These are phyloP conservation scores for Taenaris catops DNA, from an alignment of 2,888 invertebrate genomes.

Conservation along the genomic window DNA sequence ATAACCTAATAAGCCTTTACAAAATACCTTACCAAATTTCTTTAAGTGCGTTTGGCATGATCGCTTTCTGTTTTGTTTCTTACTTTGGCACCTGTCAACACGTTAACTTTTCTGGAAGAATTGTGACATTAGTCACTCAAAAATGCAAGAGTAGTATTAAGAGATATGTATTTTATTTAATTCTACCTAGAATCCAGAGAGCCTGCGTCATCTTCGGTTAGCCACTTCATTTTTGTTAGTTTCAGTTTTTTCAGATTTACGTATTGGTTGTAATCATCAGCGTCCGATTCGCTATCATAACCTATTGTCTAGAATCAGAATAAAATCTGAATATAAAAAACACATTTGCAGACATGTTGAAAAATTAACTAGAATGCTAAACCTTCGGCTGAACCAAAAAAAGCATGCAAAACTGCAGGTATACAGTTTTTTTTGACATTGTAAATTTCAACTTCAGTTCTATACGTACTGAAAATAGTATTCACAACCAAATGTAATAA, in stretches of 20 bases:
- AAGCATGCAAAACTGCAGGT: too few relatives aligned
- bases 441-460: too few relatives aligned
- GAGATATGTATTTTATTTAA: too few relatives aligned
- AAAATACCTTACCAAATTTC: not conserved
- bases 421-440: too few relatives aligned
- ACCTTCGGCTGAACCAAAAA: too few relatives aligned
- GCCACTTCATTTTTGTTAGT: conserved; percentile 67
- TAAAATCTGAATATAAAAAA: too few relatives aligned
- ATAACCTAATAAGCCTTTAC: too few relatives aligned
- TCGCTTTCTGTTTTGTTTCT: conserved; percentile 25
- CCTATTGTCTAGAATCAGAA: conserved; percentile 10
- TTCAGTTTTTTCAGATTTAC: conserved; percentile 49
- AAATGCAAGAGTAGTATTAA: too few relatives aligned
- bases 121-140: conserved; percentile 17
- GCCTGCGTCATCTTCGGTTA: conserved; percentile 47
- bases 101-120: conserved; percentile 62
- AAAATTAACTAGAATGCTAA: too few relatives aligned
- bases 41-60: not conserved
- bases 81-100: conserved; percentile 59
- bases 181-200: conserved; percentile 53
- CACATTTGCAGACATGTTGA: too few relatives aligned
- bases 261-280: conserved; percentile 9
- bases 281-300: conserved; percentile 12
- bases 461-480: too few relatives aligned
- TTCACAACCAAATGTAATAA: too few relatives aligned